Evolutionary conservation across 2,888 invertebrate genomes (phyloP), one percentile per base, ranked within the genome.

Genomic region (Deroplatys truncata): DNA sequence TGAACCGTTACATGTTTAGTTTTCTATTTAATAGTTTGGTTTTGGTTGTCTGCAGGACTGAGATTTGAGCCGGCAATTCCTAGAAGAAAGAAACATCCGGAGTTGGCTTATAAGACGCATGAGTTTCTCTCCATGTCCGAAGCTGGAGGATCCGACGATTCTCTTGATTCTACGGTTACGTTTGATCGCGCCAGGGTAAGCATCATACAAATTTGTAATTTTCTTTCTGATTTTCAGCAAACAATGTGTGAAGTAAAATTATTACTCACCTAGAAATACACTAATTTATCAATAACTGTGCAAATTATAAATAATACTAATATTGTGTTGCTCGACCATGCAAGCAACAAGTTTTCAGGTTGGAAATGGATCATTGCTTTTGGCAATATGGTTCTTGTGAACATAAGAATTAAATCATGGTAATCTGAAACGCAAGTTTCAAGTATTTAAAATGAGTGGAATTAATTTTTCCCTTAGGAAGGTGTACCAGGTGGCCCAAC

Each of bases 1-100:
- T 13, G 8, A 35, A 35, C 35, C 5, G 7, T 35, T 9, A 35
- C 7, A 9, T 35, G 13, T 43, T 43, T 13, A 43, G 43, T 43
- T 43, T 43, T 43, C 13, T 43, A 43, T 43, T 43, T 13, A 43
- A 43, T 1, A 43, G 43, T 72, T 72, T 72, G 56, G 7, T 72
- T 72, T 7, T 72, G 56, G 5, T 56, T 86, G 31, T 25, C 89
- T 90, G 15, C 90, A 92, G 92, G 91, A 83, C 91, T 91, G 84
- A 91, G 91, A 84, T 91, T 91, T 88, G 98, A 98, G 94, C 97
- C 97, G 92, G 97, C 97, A 91, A 95, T 98, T 94, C 97, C 97
- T 91, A 95, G 98, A 92, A 96, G 97, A 93, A 98, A 97, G 95
- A 98, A 98, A 95, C 97, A 97, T 93, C 98, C 98, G 86, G 97